A percentile compares a stretch with the other conserved stretches of the same genome.
Evolutionary conservation across 1,140 invertebrate species (phyloP).

Genomic region (Calycopis cecrops): DNA sequence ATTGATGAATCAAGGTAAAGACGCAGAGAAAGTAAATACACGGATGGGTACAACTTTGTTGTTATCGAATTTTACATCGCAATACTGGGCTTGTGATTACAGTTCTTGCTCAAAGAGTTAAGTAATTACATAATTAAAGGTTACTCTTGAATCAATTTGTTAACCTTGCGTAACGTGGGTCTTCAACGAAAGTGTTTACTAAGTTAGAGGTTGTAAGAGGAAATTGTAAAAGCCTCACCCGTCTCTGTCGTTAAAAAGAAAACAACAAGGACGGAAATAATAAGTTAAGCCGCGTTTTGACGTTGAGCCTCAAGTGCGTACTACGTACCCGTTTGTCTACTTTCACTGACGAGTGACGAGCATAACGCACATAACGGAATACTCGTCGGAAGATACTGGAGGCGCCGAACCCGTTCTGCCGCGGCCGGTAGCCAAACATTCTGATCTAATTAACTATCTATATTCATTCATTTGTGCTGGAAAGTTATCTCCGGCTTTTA

Average conservation of each 20-base stretch:
- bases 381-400: background rate
- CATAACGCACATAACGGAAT: constrained; percentile 44
- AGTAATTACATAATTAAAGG: constrained; percentile 8
- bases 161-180: background rate
- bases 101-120: background rate
- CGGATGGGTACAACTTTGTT: too few species aligned
- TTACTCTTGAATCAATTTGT: constrained; percentile 5
- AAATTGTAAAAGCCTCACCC: constrained; percentile 11
- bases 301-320: background rate
- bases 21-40: too few species aligned
- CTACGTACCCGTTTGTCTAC: constrained; percentile 37
- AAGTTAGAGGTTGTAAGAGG: constrained; percentile 1
- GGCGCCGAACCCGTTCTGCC: background rate
- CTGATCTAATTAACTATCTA: background rate
- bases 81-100: too few species aligned
- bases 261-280: constrained; percentile 26
- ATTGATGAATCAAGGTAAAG: too few species aligned
- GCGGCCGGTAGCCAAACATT: background rate
- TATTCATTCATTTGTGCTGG: background rate
- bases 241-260: constrained; percentile 19
- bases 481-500: too few species aligned
- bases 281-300: background rate
- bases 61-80: too few species aligned
- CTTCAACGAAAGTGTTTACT: constrained; percentile 3
- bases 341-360: constrained; percentile 49